A percentile compares a stretch with the other conserved stretches of the same genome.
Conservation (phyloP, 2,797 vertebrate genomes). For the Pangasius krempfi region DNA sequence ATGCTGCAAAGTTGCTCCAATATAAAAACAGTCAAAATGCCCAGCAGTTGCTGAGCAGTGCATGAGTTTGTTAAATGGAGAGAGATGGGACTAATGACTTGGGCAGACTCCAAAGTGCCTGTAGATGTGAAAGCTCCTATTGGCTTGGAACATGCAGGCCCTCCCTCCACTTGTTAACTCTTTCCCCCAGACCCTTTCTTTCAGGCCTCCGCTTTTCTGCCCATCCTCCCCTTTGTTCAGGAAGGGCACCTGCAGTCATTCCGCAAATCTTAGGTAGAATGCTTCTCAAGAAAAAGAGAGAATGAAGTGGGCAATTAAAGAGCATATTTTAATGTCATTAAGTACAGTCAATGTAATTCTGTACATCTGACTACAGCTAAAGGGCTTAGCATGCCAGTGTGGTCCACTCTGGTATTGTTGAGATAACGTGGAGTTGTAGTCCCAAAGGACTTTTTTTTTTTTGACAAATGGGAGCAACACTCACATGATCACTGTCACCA, state of each 20-base stretch:
- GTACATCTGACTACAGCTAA: neutral
- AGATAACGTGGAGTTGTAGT: constrained; percentile 4
- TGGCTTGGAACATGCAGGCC: constrained; percentile 32
- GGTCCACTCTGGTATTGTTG: constrained; percentile 19
- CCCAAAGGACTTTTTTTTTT: constrained; percentile 31
- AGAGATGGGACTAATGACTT: constrained; percentile 41
- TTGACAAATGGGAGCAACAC: constrained; percentile 26
- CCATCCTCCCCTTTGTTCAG: constrained; percentile 38
- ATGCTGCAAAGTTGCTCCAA: neutral
- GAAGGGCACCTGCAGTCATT: constrained; percentile 17
- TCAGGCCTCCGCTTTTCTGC: constrained; percentile 6
- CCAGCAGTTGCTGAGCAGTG: constrained; percentile 23
- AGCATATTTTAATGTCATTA: constrained; percentile 15
- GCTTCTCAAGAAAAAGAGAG: neutral
- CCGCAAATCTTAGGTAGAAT: constrained; percentile 11
- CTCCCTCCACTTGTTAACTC: constrained; percentile 31
- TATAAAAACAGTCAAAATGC: constrained; percentile 16
- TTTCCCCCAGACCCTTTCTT: constrained; percentile 26
- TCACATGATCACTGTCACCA: constrained; percentile 14
- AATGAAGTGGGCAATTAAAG: neutral
- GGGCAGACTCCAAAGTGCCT: constrained; percentile 37
- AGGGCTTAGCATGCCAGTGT: constrained; percentile 18
- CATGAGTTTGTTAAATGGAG: constrained; percentile 35
- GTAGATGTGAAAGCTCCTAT: constrained; percentile 32
- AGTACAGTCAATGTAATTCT: constrained; percentile 24